Conservation (phyloP, 2,113 vertebrate species). For the Turnix velox region DNA sequence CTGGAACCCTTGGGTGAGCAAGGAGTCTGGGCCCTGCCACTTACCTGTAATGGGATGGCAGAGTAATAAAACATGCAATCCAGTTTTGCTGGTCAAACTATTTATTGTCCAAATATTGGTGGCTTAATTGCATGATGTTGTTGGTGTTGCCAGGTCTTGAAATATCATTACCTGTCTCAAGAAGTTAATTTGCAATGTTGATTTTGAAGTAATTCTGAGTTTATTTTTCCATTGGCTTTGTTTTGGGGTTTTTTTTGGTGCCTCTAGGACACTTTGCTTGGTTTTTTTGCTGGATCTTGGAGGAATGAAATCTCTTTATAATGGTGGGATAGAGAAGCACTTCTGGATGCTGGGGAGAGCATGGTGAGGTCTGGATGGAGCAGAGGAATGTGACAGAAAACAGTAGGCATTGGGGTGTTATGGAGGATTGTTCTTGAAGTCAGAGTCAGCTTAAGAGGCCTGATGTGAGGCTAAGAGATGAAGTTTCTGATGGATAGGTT, state of each 20-base stretch:
- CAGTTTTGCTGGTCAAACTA: neutral
- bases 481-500: neutral
- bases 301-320: neutral
- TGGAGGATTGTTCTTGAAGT: neutral
- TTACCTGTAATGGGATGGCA: neutral
- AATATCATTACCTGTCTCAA: neutral
- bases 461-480: neutral
- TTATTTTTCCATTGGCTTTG: neutral
- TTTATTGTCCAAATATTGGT: neutral
- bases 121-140: neutral
- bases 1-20: rapidly evolving
- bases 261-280: neutral
- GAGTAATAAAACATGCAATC: neutral
- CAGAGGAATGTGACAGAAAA: neutral
- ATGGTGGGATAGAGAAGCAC: neutral
- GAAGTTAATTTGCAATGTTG: neutral
- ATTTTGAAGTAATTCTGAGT: neutral
- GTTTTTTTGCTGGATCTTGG: neutral
- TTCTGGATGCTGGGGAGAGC: rapidly evolving
- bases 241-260: neutral
- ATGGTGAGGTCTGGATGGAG: neutral
- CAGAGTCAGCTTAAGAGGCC: neutral
- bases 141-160: neutral
- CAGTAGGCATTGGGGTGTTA: neutral
- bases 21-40: neutral